Evolutionary conservation across 2,888 invertebrate species (phyloP).

Genomic region (Latrodectus elegans): DNA sequence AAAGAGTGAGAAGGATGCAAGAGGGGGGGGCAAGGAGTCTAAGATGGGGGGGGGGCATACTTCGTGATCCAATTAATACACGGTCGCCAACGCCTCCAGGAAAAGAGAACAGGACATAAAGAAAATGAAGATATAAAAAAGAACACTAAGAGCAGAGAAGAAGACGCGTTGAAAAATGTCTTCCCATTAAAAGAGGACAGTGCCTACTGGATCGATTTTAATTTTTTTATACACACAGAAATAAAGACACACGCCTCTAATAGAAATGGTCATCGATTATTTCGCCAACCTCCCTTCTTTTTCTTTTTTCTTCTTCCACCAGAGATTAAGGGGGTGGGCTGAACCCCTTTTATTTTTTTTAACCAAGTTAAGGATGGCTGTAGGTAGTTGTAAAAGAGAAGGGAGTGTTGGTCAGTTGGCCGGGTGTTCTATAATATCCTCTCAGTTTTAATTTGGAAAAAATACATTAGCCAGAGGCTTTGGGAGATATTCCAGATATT

Average conservation of each 20-base stretch:
- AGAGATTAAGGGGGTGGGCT: slow-evolving; percentile 43
- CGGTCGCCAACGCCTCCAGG: slow-evolving; percentile 60
- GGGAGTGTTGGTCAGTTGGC: slow-evolving; percentile 8
- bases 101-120: slow-evolving; percentile 52
- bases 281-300: slow-evolving; percentile 14
- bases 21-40: slow-evolving; percentile 12
- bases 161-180: slow-evolving; percentile 64
- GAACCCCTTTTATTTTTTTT: slow-evolving; percentile 14
- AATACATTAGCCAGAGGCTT: neutral
- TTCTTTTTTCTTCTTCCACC: slow-evolving; percentile 11
- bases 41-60: slow-evolving; percentile 20
- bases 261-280: slow-evolving; percentile 64
- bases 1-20: slow-evolving; percentile 13
- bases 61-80: slow-evolving; percentile 66
- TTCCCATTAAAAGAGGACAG: slow-evolving; percentile 64
- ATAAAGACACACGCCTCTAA: slow-evolving; percentile 60
- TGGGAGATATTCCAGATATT: neutral
- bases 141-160: slow-evolving; percentile 12
- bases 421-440: neutral
- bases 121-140: slow-evolving; percentile 28
- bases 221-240: slow-evolving; percentile 55
- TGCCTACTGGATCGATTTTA: slow-evolving; percentile 54
- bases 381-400: slow-evolving; percentile 1
- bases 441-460: neutral
- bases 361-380: neutral